Base-by-base conservation (phyloP, 30 jellyfish, hydroid and myxozoan genomes). In the Calvadosia cruxmelitensis region DNA sequence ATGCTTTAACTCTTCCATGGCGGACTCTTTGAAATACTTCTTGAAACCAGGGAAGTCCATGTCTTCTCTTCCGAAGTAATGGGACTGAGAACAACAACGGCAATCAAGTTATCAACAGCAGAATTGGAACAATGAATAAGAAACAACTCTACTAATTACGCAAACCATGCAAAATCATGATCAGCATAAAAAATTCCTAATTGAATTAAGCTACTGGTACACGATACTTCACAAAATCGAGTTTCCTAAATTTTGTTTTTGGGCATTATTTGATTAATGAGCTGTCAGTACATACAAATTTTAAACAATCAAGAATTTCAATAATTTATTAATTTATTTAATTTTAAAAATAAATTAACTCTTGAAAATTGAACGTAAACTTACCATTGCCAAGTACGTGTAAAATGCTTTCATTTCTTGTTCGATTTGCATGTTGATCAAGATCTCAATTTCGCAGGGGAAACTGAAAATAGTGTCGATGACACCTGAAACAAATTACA, bases 371-470 rank as follows among this genome's bases (percentile, higher is more conserved):
- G 13, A 10, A 49, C 23, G 16, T 15, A 20, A 61, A 15, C 29
- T 16, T 34, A 75, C 86, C 86, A 67, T 67, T 53, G 53, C 63
- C 27, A 75, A 57, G 83, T 75, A 75, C 3, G 49, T 64, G 81
- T 75, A 75, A 57, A 75, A 75, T 23, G 86, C 86, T 16, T 66
- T 26, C 82, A 75, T 48, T 67, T 75, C 86, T 5, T 3, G 24
- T 16, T 75, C 66, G 73, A 75, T 75, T 31, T 75, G 86, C 36
- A 13, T 7, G 77, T 75, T 75, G 0, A 75, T 48, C 83, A 75
- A 28, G 20, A 25, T 29, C 35, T 67, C 82, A 29, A 75, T 31
- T 25, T 36, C 83, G 24, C 20, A 27, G 25, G 72, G 27, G 75
- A n/a, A 75, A 7, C 84, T 53, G 32, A 34, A 75, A 31, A 75